Percentiles rank a stretch among this genome's conserved stretches.
These are phyloP conservation scores for Drosophila insularis DNA, from an alignment of 1,140 invertebrate genomes.

Conservation along the genomic window DNA sequence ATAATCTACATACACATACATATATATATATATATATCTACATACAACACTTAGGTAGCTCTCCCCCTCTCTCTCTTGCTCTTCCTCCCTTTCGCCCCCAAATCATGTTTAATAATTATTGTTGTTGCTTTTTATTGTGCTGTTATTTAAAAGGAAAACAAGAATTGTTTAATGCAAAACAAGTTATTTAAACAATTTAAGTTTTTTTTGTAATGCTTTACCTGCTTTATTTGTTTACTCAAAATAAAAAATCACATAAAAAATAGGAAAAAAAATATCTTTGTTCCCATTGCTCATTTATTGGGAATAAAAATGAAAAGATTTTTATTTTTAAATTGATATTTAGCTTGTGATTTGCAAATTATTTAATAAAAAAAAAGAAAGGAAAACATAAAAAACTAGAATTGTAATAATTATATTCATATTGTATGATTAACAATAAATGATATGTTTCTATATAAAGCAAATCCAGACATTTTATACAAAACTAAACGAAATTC, in stretches of 20 bases:
- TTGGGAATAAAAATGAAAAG: conserved; percentile 15
- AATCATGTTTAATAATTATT: conserved; percentile 47
- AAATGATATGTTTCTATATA: conserved; percentile 72
- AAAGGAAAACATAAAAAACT: conserved; percentile 40
- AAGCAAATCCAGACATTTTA: neutral
- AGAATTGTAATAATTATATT: conserved; percentile 57
- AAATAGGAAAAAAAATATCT: conserved; percentile 21
- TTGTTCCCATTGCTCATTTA: conserved; percentile 34
- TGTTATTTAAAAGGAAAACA: conserved; percentile 65
- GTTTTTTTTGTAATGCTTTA: conserved; percentile 65
- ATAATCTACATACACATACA: conserved; percentile 35
- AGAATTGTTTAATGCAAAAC: conserved; percentile 61
- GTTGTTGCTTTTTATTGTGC: conserved; percentile 76
- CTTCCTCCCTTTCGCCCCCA: conserved; percentile 47
- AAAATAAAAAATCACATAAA: conserved; percentile 42
- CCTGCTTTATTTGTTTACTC: conserved; percentile 65
- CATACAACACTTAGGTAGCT: conserved; percentile 4
- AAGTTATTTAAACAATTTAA: conserved; percentile 71
- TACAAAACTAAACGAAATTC: too few species aligned
- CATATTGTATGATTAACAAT: conserved; percentile 59
- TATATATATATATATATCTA: conserved; percentile 28
- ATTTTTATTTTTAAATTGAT: conserved; percentile 53
- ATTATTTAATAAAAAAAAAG: conserved; percentile 65
- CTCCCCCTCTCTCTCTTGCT: conserved; percentile 44
- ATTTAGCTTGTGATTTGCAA: conserved; percentile 77